Conservation (phyloP, 2,113 vertebrate species). For the Rhagologus leucostigma region DNA sequence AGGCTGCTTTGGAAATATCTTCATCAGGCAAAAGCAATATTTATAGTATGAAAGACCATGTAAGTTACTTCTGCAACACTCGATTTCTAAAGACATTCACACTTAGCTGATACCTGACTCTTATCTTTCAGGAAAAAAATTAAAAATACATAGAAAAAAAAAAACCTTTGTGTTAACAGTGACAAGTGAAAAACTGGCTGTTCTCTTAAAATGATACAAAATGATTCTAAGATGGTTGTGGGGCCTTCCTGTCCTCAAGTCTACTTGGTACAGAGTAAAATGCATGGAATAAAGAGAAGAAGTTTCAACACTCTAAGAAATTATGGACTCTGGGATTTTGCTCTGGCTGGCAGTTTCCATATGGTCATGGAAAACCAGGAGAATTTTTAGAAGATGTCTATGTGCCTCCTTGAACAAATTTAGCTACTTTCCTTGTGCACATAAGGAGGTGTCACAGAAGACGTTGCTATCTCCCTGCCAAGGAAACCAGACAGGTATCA, state of each 20-base stretch:
- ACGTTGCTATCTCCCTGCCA: neutral
- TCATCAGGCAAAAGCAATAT: neutral
- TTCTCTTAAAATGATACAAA: neutral
- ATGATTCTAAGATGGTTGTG: neutral
- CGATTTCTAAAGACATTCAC: neutral
- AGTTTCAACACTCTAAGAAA: neutral
- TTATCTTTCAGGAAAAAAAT: neutral
- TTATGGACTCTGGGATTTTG: neutral
- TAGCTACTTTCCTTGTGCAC: neutral
- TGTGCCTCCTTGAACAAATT: neutral
- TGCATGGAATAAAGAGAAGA: neutral
- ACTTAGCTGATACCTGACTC: neutral
- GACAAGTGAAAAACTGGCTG: neutral
- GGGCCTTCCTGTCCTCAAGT: neutral
- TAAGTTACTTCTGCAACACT: neutral
- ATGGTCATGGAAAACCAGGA: neutral
- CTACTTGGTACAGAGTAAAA: neutral
- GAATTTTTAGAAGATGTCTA: neutral
- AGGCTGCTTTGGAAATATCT: neutral
- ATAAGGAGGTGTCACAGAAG: neutral
- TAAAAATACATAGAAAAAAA: neutral
- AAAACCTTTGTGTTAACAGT: neutral
- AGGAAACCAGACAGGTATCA: neutral
- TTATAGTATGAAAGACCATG: neutral
- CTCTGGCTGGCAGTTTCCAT: neutral